Conservation (phyloP, 2,113 vertebrate genomes). For the Aldabrachelys gigantea region DNA sequence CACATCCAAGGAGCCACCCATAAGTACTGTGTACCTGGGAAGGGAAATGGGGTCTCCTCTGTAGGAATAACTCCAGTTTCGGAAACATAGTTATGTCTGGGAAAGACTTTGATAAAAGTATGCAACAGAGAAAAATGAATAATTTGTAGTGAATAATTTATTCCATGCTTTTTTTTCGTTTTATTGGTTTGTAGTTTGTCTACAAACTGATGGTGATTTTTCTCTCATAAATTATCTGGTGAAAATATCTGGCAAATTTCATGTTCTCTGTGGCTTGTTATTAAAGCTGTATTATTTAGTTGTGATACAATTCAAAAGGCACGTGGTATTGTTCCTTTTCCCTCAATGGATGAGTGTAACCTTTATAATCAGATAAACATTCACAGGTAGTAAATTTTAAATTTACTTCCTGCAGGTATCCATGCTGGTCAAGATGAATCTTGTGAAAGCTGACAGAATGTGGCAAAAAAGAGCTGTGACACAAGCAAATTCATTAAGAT, state of each 20-base stretch:
- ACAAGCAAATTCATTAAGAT: not conserved
- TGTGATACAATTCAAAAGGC: not conserved
- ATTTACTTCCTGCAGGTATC: not conserved
- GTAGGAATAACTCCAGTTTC: not conserved
- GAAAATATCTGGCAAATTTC: not conserved
- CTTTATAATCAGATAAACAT: not conserved
- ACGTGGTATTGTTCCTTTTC: not conserved
- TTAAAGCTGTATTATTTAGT: not conserved
- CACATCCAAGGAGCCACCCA: not conserved
- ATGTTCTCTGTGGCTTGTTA: not conserved
- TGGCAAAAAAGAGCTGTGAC: not conserved
- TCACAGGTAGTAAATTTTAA: not conserved
- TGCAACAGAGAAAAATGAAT: not conserved
- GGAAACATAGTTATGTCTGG: not conserved
- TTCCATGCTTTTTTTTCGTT: not conserved
- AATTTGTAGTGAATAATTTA: not conserved
- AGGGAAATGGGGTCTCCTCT: too few relatives aligned
- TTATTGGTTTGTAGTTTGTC: not conserved
- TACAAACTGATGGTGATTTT: not conserved
- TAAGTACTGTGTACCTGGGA: too few relatives aligned
- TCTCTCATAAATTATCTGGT: not conserved
- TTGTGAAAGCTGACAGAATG: not conserved
- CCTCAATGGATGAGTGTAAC: not conserved
- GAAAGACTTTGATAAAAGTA: not conserved
- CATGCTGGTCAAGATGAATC: not conserved